Conservation (phyloP, 2,888 invertebrate species). For the Julus scandinavius region DNA sequence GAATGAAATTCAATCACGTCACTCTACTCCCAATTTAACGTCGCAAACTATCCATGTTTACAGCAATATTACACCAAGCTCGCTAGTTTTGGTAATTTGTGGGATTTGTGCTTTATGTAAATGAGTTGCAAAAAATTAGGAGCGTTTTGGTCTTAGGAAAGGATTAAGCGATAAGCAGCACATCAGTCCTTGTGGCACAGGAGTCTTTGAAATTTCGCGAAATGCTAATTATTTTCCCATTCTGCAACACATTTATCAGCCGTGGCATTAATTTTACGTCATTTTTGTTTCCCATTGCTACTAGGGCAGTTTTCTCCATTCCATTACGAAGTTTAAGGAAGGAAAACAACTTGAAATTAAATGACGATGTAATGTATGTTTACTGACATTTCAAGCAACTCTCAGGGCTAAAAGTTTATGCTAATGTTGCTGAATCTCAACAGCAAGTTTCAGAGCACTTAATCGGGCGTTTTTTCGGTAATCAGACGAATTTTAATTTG, state of each 20-base stretch:
- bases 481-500: no score
- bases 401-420: no score
- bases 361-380: no score
- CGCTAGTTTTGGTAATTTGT: background rate
- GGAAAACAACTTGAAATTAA: no score
- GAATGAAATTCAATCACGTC: background rate
- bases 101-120: background rate
- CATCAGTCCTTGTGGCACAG: background rate
- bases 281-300: no score
- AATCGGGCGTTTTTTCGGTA: no score
- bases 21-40: background rate
- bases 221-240: background rate
- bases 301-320: no score
- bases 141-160: background rate
- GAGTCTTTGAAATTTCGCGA: background rate
- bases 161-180: background rate
- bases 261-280: conserved; percentile 1
- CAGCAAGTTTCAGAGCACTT: no score
- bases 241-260: conserved; percentile 3
- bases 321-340: no score
- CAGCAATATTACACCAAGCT: background rate
- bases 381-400: no score
- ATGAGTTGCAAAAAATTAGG: background rate
- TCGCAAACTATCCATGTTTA: background rate
- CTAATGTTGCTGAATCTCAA: no score